A percentile compares a stretch with the other conserved stretches of the same genome.
Evolutionary conservation across 1,140 invertebrate species (phyloP).

Genomic region (Bombyx mandarina): DNA sequence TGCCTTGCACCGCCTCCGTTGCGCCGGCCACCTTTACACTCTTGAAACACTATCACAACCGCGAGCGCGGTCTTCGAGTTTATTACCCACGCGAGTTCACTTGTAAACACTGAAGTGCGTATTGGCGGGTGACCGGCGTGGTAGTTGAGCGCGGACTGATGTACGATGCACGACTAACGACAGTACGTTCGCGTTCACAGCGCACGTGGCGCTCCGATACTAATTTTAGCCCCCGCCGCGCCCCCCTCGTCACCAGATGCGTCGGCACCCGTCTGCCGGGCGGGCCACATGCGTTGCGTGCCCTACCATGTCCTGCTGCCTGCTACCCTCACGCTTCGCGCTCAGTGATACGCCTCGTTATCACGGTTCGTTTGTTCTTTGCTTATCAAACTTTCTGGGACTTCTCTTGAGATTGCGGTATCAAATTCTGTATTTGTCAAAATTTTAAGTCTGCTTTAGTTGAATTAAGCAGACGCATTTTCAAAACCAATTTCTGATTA

Average conservation of each 20-base stretch:
- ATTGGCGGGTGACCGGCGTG: constrained; percentile 32
- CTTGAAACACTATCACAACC: constrained; percentile 43
- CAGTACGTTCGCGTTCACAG: constrained; percentile 14
- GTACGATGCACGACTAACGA: constrained; percentile 15
- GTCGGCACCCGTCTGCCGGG: constrained; percentile 35
- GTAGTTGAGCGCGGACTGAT: constrained; percentile 58
- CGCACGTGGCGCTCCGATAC: constrained; percentile 63
- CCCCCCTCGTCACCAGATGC: constrained; percentile 60
- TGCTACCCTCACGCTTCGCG: constrained; percentile 32
- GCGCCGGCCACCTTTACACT: constrained; percentile 59
- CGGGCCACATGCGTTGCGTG: constrained; percentile 51
- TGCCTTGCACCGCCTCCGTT: constrained; percentile 69
- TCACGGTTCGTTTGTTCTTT: constrained; percentile 20
- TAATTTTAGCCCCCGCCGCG: constrained; percentile 63
- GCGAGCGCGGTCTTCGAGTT: constrained; percentile 34
- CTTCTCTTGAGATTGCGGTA: too few relatives aligned
- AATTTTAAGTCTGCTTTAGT: neutral
- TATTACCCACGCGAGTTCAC: constrained; percentile 25
- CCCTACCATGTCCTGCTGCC: constrained; percentile 38
- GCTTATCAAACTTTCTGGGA: neutral
- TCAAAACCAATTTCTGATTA: neutral
- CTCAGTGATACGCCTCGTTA: constrained; percentile 61
- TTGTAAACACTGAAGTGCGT: constrained; percentile 28
- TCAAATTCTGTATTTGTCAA: too few relatives aligned
- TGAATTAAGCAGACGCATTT: neutral